These are phyloP conservation scores for Nasonovia ribisnigri DNA, from an alignment of 2,888 invertebrate genomes.

Conservation along the genomic window DNA sequence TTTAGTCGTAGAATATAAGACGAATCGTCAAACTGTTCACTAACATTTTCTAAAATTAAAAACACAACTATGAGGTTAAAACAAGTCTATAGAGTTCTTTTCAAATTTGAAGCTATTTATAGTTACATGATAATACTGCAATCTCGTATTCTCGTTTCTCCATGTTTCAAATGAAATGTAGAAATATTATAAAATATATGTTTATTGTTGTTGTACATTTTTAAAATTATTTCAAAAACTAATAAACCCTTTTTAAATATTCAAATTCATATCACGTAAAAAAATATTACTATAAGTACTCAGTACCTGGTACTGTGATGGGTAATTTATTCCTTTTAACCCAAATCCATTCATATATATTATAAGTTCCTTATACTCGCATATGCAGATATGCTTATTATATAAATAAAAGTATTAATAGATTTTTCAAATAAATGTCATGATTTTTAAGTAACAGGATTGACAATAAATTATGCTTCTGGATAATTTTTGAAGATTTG, in stretches of 20 bases:
- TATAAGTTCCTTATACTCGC: neutral
- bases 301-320: too few species aligned
- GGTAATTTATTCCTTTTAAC: neutral
- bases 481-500: neutral
- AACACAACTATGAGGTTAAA: neutral
- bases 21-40: neutral
- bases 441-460: neutral
- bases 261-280: neutral
- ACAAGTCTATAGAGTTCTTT: neutral
- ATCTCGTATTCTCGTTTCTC: neutral
- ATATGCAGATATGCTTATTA: neutral
- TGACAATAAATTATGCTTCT: neutral
- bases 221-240: neutral
- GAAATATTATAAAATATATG: neutral
- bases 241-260: neutral
- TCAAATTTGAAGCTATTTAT: neutral
- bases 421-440: neutral
- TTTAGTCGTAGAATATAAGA: neutral
- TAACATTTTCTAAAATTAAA: constrained; percentile 31
- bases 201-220: neutral
- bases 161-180: neutral
- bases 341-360: neutral
- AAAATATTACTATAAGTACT: neutral
- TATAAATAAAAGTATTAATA: neutral
- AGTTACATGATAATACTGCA: neutral